Conservation (phyloP, 2,797 vertebrate genomes). For the Rhinoraja longicauda region DNA sequence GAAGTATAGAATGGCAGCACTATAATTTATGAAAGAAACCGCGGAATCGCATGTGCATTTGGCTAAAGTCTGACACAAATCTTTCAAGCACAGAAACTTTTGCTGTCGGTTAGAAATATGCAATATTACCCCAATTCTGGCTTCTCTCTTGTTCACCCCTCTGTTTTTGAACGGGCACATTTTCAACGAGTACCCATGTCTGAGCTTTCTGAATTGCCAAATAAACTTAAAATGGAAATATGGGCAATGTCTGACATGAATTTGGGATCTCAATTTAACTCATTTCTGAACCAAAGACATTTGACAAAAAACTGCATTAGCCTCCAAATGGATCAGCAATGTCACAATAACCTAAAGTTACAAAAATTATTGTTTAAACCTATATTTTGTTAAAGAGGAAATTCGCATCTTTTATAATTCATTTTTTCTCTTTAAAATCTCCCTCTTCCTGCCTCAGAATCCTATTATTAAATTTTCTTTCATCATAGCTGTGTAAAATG, state of each 20-base stretch:
- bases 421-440: neutral
- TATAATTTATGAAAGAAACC: conserved; percentile 57
- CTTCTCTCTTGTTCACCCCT: neutral
- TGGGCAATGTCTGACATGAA: neutral
- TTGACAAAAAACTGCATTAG: neutral
- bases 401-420: neutral
- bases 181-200: neutral
- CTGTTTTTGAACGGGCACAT: neutral
- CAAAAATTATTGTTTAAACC: neutral
- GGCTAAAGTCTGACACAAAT: conserved; percentile 65
- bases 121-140: neutral
- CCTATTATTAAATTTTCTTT: neutral
- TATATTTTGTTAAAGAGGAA: neutral
- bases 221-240: neutral
- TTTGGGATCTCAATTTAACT: neutral
- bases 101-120: conserved; percentile 38
- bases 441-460: neutral
- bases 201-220: neutral
- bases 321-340: neutral
- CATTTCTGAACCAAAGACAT: neutral
- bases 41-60: conserved; percentile 54
- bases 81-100: conserved; percentile 51
- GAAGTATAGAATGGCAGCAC: conserved; percentile 57
- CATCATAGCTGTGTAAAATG: neutral
- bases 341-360: neutral